A percentile compares a stretch with the other conserved stretches of the same genome.
phyloP scores from a whole-genome alignment of 2,113 vertebrate genomes.

The Sphyrna mokarran region DNA sequence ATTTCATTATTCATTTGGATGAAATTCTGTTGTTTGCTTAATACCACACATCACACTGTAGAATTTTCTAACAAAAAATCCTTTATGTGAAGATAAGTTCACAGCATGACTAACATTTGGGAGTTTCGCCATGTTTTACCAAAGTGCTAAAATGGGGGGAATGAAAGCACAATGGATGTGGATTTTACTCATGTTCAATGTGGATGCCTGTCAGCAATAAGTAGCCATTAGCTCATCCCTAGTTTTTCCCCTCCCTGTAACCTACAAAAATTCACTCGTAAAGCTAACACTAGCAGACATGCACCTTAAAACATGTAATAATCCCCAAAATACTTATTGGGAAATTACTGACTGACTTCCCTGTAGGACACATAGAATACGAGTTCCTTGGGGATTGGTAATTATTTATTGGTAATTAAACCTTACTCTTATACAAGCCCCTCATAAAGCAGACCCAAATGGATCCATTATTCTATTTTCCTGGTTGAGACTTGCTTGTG shows the following conservation, averaged over 20 bases:
- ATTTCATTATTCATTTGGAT: neutral
- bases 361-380: no score
- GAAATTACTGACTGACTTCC: no score
- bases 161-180: neutral
- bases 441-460: no score
- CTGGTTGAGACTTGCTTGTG: no score
- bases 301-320: neutral
- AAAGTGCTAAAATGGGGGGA: neutral
- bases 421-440: no score
- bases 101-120: neutral
- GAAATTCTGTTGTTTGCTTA: neutral
- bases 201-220: neutral
- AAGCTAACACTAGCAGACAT: neutral
- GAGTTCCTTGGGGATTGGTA: no score
- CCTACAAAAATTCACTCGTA: neutral
- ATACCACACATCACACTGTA: neutral
- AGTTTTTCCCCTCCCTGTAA: neutral
- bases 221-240: neutral
- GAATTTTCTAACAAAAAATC: neutral
- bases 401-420: no score
- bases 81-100: neutral
- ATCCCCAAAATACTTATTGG: no score
- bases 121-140: neutral
- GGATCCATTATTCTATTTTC: no score
- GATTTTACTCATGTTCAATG: neutral